phyloP scores from a whole-genome alignment of 92 coral and sea anemone species.

The Umimayanthus kanabou region DNA sequence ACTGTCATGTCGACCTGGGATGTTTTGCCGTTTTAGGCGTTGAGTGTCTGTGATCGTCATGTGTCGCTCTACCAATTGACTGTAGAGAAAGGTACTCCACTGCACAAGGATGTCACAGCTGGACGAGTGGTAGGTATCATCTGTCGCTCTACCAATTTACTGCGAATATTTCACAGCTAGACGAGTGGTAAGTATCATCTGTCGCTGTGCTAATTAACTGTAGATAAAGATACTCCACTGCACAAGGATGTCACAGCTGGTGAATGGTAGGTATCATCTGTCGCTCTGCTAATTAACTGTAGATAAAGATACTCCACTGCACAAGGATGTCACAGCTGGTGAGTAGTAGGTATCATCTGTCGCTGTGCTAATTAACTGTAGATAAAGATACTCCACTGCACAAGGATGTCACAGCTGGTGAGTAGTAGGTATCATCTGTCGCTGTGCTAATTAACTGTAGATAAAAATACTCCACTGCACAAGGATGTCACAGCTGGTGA shows the following conservation, averaged over 20 bases:
- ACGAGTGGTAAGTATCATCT: not conserved
- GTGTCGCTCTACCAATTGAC: slow-evolving; percentile 72
- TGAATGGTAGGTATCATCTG: not conserved
- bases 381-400: too few species aligned
- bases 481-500: slow-evolving; percentile 58
- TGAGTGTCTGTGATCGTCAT: slow-evolving; percentile 68
- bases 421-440: slow-evolving; percentile 30
- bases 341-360: slow-evolving; percentile 48
- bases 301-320: slow-evolving; percentile 73
- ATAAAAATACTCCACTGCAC: slow-evolving; percentile 71
- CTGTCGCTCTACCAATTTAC: not conserved
- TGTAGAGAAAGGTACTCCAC: slow-evolving; percentile 75
- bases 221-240: too few species aligned
- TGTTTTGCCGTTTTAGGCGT: slow-evolving; percentile 38
- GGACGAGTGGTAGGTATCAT: slow-evolving; percentile 59
- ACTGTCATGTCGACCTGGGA: not conserved
- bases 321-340: slow-evolving; percentile 59
- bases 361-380: not conserved
- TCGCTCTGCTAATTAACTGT: slow-evolving; percentile 74
- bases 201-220: slow-evolving; percentile 46
- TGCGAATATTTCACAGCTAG: slow-evolving; percentile 48
- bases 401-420: too few species aligned
- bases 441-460: slow-evolving; percentile 72
- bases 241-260: too few species aligned
- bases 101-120: slow-evolving; percentile 54